Base-by-base conservation (phyloP, 30 jellyfish, hydroid and myxozoan species). In the Hydra vulgaris region DNA sequence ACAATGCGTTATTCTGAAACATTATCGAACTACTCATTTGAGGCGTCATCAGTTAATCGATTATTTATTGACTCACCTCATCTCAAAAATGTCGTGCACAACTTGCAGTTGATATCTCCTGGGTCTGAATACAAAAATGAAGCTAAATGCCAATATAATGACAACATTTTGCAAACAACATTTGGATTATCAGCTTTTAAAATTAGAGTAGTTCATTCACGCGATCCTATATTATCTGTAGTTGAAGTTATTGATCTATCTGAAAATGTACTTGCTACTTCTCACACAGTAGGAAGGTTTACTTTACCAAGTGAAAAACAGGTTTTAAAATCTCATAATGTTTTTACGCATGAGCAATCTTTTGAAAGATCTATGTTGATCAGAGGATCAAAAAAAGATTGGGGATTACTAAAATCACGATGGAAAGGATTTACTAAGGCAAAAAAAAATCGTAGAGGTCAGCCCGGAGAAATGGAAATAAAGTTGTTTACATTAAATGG, bases 361-460 rank as follows among this genome's bases (percentile, higher is more conserved):
- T 82, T 70, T 18, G 94, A 88, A 53, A 79, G 89, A 21, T 90
- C 96, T 7, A 83, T 88, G 86, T 83, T 88, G 21, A 80, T 88
- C 15, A 95, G 88, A 1, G 80, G 95, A 21, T 86, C 70, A 18
- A 76, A 73, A 27, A 70, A 84, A 24, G 94, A 88, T 27, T 88
- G 96, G 94, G 94, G 84, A 16, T 74, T 88, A 0, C 16, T 88
- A 56, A 73, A 86, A 26, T 89, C 87, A 15, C n/a, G 88, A 7
- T 88, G 96, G 96, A 81, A 77, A 8, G 96, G 89, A 8, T 87
- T 83, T 72, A 54, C 66, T 15, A 77, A 52, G 73, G 56, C 84
- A 15, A 23, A 18, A 54, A 15, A 8, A 16, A 79, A 22, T 18
- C 21, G 17, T 12, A 79, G 22, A 79, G 85, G 85, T 18, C 12